These are phyloP conservation scores for Halcyon badia DNA, from an alignment of 2,797 vertebrate species.

Conservation along the genomic window DNA sequence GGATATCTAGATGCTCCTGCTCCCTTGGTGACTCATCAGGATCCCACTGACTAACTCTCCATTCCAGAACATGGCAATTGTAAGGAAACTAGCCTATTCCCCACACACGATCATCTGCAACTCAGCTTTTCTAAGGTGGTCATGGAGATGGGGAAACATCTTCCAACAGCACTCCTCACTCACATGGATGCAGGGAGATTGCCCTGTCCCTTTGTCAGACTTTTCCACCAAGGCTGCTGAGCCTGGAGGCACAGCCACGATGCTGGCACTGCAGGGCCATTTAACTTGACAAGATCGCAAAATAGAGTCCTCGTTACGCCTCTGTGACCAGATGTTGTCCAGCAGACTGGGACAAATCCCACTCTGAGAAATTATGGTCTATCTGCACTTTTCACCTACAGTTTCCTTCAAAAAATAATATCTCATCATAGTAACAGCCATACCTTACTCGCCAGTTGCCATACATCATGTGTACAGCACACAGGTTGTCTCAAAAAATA, in stretches of 20 bases:
- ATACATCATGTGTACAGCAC: background rate
- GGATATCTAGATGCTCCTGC: background rate
- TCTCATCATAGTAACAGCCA: background rate
- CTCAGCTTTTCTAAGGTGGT: background rate
- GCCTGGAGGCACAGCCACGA: rapidly evolving
- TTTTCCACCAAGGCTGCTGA: background rate
- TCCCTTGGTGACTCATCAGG: background rate
- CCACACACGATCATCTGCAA: background rate
- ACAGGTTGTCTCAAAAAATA: background rate
- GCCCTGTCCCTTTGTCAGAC: background rate
- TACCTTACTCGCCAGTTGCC: background rate
- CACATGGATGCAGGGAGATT: background rate
- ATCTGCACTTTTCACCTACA: background rate
- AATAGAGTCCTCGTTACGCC: background rate
- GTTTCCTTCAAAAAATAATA: background rate
- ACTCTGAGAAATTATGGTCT: background rate
- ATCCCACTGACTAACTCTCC: background rate
- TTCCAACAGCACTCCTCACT: background rate
- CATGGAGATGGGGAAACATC: background rate
- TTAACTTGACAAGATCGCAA: background rate
- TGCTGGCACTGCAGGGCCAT: background rate
- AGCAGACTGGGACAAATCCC: background rate
- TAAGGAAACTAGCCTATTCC: background rate
- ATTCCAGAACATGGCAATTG: background rate
- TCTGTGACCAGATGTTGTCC: background rate